Conservation (phyloP, 2,113 vertebrate species). For the Parus major region DNA sequence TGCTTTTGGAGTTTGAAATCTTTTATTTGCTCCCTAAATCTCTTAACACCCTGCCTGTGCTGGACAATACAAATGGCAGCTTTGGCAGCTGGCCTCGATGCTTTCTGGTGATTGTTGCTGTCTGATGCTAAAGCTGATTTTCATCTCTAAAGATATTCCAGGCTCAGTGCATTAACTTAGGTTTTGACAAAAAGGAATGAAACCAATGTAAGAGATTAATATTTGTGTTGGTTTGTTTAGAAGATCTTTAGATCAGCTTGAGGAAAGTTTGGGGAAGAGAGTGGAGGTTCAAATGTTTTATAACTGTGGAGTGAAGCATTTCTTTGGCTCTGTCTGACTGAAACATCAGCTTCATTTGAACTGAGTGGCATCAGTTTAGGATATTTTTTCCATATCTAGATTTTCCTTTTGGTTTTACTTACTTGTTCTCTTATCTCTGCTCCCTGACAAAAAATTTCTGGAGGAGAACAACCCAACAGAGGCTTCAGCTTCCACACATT, state of each 20-base stretch:
- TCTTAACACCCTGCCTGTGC: no score
- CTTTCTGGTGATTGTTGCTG: not conserved
- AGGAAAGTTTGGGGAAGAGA: not conserved
- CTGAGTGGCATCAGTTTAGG: rapidly evolving
- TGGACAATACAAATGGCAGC: not conserved
- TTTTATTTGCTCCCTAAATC: not conserved
- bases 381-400: not conserved
- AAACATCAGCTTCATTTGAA: not conserved
- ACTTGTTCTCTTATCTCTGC: not conserved
- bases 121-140: not conserved
- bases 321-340: rapidly evolving
- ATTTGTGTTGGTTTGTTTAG: not conserved
- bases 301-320: not conserved
- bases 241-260: not conserved
- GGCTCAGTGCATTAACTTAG: not conserved
- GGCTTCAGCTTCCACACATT: rapidly evolving
- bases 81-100: not conserved
- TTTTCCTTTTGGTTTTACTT: not conserved
- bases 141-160: not conserved
- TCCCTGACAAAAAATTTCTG: not conserved
- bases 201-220: not conserved
- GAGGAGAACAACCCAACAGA: not conserved
- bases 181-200: not conserved
- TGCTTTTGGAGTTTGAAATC: not conserved
- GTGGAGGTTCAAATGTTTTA: not conserved